Evolutionary conservation across 2,888 invertebrate genomes (phyloP), one percentile per base, ranked within the genome.

Genomic region (Campoplex capitator): DNA sequence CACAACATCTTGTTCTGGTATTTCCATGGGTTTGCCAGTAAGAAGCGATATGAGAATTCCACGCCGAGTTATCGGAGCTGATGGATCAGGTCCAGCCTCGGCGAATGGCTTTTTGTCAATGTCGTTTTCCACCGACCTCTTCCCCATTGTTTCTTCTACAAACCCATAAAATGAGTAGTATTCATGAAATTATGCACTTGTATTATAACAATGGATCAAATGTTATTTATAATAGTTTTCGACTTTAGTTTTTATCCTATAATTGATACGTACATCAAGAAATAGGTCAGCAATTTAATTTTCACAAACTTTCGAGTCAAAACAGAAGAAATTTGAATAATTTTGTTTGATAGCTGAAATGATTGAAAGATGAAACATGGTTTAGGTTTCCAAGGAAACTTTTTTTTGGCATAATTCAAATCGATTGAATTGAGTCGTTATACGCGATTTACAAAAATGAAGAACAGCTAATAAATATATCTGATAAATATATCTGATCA

Each of bases 1-100:
- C 11, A 98, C 98, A 92, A 97, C 95, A 95, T 98, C 98, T 92
- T 96, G 96, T 93, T 98, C 98, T 0, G 97, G 97, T 93, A 98
- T 98, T 92, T 97, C 97, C 96, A 98, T 97, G 0, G 97, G 96
- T 93, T 97, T 97, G 11, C 98, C 97, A 54, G 97, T 97, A 90
- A 97, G 95, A 90, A 98, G 97, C 0, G 98, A 98, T 89, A 97
- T 97, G 1, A 98, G 95, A 75, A 97, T 96, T 0, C 98, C 98
- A 94, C 97, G 97, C 65, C 97, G 96, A 2, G 97, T 97, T 18
- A 97, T 96, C 0, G 98, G 97, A 0, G 97, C 97, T 18, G 97
- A 96, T 0, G 97, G 97, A 95, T 98, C 98, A 7, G 96, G 94
- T 3, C 95, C 96, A 81, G 91, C 90, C 83, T 95, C 95, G 13